A percentile compares a stretch with the other conserved stretches of the same genome.
These are phyloP conservation scores for Tragelaphus oryx DNA, from an alignment of 2,797 vertebrate species.

Conservation along the genomic window DNA sequence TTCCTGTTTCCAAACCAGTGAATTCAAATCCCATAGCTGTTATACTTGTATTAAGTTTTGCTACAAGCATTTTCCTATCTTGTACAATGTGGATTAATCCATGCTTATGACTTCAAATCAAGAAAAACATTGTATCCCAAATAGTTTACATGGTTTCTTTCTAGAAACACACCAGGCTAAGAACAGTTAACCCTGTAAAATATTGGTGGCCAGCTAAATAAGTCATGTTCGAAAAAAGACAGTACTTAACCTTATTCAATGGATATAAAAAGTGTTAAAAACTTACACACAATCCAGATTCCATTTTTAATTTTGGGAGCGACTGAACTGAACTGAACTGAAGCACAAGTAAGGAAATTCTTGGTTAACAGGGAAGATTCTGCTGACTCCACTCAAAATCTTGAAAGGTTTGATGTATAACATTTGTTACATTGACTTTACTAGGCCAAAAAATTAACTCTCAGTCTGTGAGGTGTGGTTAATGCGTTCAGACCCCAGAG, in stretches of 20 bases:
- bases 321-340: too few relatives aligned
- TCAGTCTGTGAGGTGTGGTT: not conserved
- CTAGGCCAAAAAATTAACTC: not conserved
- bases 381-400: not conserved
- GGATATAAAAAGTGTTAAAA: not conserved
- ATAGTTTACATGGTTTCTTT: conserved; percentile 34
- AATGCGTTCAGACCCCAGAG: not conserved
- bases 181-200: not conserved
- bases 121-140: conserved; percentile 35
- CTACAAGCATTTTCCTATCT: conserved; percentile 43
- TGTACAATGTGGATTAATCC: conserved; percentile 37
- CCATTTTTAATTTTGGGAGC: not conserved
- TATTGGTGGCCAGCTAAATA: not conserved
- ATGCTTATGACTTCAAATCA: conserved; percentile 58
- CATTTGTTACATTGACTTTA: not conserved
- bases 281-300: not conserved
- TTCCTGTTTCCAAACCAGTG: conserved; percentile 34
- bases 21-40: conserved; percentile 16
- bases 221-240: not conserved
- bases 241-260: not conserved
- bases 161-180: not conserved
- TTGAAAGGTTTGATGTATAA: not conserved
- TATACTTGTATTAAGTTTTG: conserved; percentile 37
- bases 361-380: conserved; percentile 10
- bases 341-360: not conserved